Conservation (phyloP, 2,888 invertebrate genomes). For the Portevinia maculata region DNA sequence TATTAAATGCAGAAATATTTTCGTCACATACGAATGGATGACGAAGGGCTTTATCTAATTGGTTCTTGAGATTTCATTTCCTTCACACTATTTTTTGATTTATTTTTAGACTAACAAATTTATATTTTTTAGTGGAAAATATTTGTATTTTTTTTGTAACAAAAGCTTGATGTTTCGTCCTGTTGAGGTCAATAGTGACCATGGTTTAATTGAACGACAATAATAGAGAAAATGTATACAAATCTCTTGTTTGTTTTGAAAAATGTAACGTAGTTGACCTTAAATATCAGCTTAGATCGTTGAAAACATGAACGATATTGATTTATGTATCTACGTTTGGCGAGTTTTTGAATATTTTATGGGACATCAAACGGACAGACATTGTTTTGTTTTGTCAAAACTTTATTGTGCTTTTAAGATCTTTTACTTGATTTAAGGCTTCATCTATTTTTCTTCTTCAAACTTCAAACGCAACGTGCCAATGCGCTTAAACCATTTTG, state of each 20-base stretch:
- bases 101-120: slow-evolving; percentile 47
- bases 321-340: slow-evolving; percentile 35
- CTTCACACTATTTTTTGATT: slow-evolving; percentile 6
- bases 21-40: slow-evolving; percentile 13
- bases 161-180: slow-evolving; percentile 38
- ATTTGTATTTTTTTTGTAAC: slow-evolving; percentile 14
- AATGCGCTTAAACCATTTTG: no score
- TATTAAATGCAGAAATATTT: not conserved
- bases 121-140: slow-evolving; percentile 48
- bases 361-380: slow-evolving; percentile 2
- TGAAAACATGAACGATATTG: slow-evolving; percentile 31
- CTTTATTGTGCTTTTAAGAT: not conserved
- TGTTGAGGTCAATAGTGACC: slow-evolving; percentile 63
- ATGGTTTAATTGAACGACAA: slow-evolving; percentile 37
- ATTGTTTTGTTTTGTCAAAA: not conserved
- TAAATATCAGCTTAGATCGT: slow-evolving; percentile 38
- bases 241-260: slow-evolving; percentile 1
- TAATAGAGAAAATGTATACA: slow-evolving; percentile 4
- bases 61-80: slow-evolving; percentile 20
- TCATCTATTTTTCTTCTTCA: not conserved
- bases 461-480: not conserved
- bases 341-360: slow-evolving; percentile 1
- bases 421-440: not conserved
- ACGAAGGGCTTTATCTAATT: slow-evolving; percentile 23
- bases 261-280: slow-evolving; percentile 19